These are phyloP conservation scores for Trichonephila clavata DNA, from an alignment of 1,140 invertebrate species.

Conservation along the genomic window DNA sequence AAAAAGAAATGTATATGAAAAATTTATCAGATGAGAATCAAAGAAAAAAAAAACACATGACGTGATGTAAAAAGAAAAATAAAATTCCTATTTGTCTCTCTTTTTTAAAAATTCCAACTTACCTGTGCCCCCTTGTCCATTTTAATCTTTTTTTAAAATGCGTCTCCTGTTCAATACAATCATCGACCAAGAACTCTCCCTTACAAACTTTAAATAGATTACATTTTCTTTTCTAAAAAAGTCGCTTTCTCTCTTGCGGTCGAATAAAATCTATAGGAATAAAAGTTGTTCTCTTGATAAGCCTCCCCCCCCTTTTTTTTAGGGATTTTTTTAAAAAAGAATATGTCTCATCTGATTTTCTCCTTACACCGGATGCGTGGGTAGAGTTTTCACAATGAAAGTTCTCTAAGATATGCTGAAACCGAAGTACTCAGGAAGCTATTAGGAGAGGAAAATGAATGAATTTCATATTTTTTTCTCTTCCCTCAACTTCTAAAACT, in stretches of 20 bases:
- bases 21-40: neutral
- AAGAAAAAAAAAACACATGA: neutral
- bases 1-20: neutral
- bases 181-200: neutral
- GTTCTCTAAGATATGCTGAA: slow-evolving; percentile 6
- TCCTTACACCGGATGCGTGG: neutral
- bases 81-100: neutral
- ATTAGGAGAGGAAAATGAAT: neutral
- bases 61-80: neutral
- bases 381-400: neutral
- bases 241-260: neutral
- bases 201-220: slow-evolving; percentile 9
- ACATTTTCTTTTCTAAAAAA: neutral
- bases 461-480: neutral
- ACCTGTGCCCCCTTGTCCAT: neutral
- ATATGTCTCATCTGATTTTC: neutral
- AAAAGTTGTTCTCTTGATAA: slow-evolving; percentile 29
- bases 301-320: neutral
- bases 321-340: neutral
- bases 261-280: slow-evolving; percentile 20
- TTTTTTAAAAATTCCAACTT: neutral
- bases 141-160: slow-evolving; percentile 1
- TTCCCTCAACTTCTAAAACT: neutral
- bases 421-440: slow-evolving; percentile 26
- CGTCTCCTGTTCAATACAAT: neutral